Evolutionary conservation across 1,140 invertebrate genomes (phyloP).

Genomic region (Trichoplusia ni): DNA sequence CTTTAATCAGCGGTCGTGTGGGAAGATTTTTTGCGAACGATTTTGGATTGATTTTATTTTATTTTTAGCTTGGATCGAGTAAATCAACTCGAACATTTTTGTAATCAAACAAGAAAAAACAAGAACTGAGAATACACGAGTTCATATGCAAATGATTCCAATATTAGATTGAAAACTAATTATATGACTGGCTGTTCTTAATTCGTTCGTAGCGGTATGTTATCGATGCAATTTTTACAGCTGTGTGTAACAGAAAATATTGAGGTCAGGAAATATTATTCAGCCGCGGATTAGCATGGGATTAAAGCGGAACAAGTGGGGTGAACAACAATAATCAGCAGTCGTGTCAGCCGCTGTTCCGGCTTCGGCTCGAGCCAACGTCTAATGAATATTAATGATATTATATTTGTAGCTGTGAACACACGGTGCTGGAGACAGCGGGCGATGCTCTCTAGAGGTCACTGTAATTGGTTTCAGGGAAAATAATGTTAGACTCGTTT

Average conservation of each 20-base stretch:
- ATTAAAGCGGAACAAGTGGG: constrained; percentile 23
- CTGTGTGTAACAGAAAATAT: not conserved
- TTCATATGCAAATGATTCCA: no score
- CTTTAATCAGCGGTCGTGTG: not conserved
- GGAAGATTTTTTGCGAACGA: no score
- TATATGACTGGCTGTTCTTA: not conserved
- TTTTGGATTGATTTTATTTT: no score
- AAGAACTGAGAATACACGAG: no score
- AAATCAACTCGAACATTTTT: no score
- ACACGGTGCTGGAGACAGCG: not conserved
- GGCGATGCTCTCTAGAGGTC: no score
- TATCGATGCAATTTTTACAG: not conserved
- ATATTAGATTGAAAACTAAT: no score
- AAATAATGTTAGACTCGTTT: not conserved
- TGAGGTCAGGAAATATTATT: not conserved
- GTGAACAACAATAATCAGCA: constrained; percentile 25
- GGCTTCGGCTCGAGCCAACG: not conserved
- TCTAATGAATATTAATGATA: constrained; percentile 35
- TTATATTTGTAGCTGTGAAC: constrained; percentile 21
- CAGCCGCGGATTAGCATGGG: constrained; percentile 11
- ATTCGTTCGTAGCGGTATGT: not conserved
- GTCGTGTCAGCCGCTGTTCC: constrained; percentile 15
- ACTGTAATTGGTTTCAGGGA: not conserved
- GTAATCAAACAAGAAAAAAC: no score
- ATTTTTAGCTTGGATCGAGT: no score